Conservation (phyloP, 2,888 invertebrate species). For the Cheilosia vernalis region DNA sequence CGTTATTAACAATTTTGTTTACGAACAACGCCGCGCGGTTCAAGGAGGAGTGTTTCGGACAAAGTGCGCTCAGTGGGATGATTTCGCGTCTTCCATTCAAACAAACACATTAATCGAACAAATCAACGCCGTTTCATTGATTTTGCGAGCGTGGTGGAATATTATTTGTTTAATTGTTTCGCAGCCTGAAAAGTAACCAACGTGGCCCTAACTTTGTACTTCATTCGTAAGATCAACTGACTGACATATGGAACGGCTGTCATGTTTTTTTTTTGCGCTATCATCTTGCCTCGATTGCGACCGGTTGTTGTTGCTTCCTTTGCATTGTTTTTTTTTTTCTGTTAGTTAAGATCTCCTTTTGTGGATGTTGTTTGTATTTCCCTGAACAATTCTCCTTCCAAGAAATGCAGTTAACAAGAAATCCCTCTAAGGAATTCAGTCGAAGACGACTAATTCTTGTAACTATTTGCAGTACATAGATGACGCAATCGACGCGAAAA, state of each 20-base stretch:
- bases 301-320: conserved; percentile 17
- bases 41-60: conserved; percentile 34
- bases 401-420: conserved; percentile 45
- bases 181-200: conserved; percentile 3
- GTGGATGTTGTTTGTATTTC: background rate
- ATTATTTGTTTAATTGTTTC: too few species aligned
- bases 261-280: conserved; percentile 1
- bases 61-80: conserved; percentile 15
- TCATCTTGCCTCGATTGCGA: conserved; percentile 7
- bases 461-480: conserved; percentile 38
- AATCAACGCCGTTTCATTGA: conserved; percentile 55
- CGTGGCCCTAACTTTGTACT: background rate
- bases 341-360: conserved; percentile 2
- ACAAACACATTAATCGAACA: background rate
- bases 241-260: background rate
- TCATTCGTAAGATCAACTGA: background rate
- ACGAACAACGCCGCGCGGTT: background rate
- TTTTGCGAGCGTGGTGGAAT: background rate
- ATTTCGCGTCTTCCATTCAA: background rate
- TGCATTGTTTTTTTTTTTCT: background rate
- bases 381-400: conserved; percentile 4
- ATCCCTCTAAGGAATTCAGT: conserved; percentile 1
- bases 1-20: conserved; percentile 14
- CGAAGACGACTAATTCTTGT: conserved; percentile 16
- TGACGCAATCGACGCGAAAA: conserved; percentile 52